These are phyloP conservation scores for Patiria pectinifera DNA, from an alignment of 53 echinoderm and acorn worm species.

Conservation along the genomic window DNA sequence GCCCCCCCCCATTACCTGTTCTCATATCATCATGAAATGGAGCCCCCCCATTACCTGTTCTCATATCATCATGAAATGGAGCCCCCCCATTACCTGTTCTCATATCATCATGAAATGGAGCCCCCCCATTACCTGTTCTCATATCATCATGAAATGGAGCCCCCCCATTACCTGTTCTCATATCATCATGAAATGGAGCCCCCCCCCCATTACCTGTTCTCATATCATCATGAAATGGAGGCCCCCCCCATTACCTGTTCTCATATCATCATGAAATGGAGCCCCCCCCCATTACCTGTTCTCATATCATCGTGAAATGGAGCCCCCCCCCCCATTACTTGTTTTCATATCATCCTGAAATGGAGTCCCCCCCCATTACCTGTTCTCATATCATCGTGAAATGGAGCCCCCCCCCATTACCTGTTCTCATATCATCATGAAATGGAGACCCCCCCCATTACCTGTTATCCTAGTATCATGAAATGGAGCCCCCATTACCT, in stretches of 20 bases:
- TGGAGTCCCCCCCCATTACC: conserved; percentile 14
- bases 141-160: conserved; percentile 41
- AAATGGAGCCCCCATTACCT: no score
- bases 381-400: conserved; percentile 55
- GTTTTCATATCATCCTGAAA: conserved; percentile 53
- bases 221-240: conserved; percentile 58
- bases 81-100: conserved; percentile 15
- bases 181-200: conserved; percentile 32
- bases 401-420: not conserved
- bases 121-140: conserved; percentile 22
- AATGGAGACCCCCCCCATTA: not conserved
- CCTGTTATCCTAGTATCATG: no score
- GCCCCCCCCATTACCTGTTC: conserved; percentile 14
- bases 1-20: conserved; percentile 11
- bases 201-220: conserved; percentile 20
- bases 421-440: conserved; percentile 55
- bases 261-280: conserved; percentile 54
- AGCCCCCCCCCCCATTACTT: not conserved
- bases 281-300: conserved; percentile 4
- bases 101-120: conserved; percentile 45
- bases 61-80: conserved; percentile 54
- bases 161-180: conserved; percentile 34
- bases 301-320: conserved; percentile 59
- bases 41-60: conserved; percentile 8
- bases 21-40: conserved; percentile 56